These are phyloP conservation scores for Pantherophis alleghaniensis DNA, from an alignment of 2,797 vertebrate species.

Conservation along the genomic window DNA sequence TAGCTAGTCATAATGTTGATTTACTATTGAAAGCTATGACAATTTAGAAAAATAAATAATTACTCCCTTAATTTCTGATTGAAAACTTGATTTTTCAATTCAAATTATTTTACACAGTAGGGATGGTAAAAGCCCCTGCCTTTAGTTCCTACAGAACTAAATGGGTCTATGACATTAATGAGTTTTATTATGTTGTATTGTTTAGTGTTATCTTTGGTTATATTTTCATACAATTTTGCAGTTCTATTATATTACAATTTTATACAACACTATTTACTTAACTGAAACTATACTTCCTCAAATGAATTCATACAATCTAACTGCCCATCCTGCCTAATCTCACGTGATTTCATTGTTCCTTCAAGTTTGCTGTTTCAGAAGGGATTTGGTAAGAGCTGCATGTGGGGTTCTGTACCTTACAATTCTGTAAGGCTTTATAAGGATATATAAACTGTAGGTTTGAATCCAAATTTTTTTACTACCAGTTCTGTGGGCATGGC, in stretches of 20 bases:
- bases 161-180: not conserved
- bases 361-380: not conserved
- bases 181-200: not conserved
- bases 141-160: not conserved
- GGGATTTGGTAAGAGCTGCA: not conserved
- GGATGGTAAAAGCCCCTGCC: not conserved
- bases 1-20: slow-evolving; percentile 56
- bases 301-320: not conserved
- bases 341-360: not conserved
- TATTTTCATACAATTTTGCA: not conserved
- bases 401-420: not conserved
- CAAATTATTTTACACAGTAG: not conserved
- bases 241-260: not conserved
- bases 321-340: not conserved
- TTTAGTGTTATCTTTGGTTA: not conserved
- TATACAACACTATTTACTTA: not conserved
- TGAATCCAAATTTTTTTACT: not conserved
- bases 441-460: not conserved
- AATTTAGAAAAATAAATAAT: not conserved
- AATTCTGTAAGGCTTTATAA: not conserved
- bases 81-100: not conserved
- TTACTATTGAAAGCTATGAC: slow-evolving; percentile 1
- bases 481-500: too few relatives aligned
- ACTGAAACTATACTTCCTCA: not conserved
- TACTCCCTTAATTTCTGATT: not conserved